Conservation (phyloP, 2,888 invertebrate genomes). For the Amblyteles armatorius region DNA sequence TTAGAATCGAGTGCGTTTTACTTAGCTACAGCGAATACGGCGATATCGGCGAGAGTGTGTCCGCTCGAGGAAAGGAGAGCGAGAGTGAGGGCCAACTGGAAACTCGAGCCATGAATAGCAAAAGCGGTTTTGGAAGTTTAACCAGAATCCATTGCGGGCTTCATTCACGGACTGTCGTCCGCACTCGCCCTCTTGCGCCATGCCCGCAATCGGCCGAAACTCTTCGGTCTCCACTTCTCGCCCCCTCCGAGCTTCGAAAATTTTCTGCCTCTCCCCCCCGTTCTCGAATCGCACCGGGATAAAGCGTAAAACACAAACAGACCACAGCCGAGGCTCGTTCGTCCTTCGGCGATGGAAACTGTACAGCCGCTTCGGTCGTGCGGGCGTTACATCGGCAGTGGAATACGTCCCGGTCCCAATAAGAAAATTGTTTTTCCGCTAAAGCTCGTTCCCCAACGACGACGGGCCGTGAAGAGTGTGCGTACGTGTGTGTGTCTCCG, state of each 20-base stretch:
- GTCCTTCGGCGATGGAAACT: slow-evolving; percentile 24
- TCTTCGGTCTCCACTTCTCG: slow-evolving; percentile 24
- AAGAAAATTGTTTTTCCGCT: slow-evolving; percentile 49
- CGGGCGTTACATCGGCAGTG: slow-evolving; percentile 9
- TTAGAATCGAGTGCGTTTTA: slow-evolving; percentile 26
- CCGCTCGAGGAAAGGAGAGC: slow-evolving; percentile 3
- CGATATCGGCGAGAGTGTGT: slow-evolving; percentile 3
- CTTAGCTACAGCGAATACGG: slow-evolving; percentile 7
- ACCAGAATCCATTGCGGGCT: slow-evolving; percentile 78
- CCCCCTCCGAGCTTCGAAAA: slow-evolving; percentile 25
- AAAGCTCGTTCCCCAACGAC: slow-evolving; percentile 52
- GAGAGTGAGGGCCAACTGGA: slow-evolving; percentile 5
- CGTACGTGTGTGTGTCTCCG: not conserved
- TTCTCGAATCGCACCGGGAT: slow-evolving; percentile 3
- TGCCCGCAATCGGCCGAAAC: slow-evolving; percentile 46
- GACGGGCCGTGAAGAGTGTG: slow-evolving; percentile 10
- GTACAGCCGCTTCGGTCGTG: not conserved
- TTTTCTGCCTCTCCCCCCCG: not conserved
- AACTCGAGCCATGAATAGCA: slow-evolving; percentile 72
- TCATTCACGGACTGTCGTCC: slow-evolving; percentile 74
- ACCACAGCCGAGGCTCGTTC: not conserved
- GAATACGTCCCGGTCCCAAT: slow-evolving; percentile 35
- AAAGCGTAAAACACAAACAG: slow-evolving; percentile 12
- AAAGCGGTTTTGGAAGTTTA: slow-evolving; percentile 75
- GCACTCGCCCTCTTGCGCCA: slow-evolving; percentile 65